Evolutionary conservation across 92 coral and sea anemone genomes (phyloP).

Genomic region (Pocillopora meandrina): DNA sequence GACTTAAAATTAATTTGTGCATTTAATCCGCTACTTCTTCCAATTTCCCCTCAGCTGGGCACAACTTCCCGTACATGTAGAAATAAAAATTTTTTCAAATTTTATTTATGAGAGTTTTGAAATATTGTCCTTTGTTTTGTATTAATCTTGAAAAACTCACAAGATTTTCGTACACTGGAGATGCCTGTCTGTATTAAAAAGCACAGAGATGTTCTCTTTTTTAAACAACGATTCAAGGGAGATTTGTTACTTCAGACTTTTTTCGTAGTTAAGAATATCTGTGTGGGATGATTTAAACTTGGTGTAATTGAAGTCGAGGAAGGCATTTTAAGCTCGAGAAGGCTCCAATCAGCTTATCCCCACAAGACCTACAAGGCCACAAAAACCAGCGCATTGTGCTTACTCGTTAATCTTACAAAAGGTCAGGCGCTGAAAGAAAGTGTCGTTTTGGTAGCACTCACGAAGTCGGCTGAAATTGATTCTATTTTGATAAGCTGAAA

Average conservation of each 20-base stretch:
- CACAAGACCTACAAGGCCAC: too few relatives aligned
- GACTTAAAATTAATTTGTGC: neutral
- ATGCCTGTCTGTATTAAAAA: too few relatives aligned
- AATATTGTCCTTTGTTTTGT: too few relatives aligned
- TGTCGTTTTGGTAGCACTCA: too few relatives aligned
- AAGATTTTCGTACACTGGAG: too few relatives aligned
- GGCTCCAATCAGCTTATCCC: constrained; percentile 26
- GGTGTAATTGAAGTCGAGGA: constrained; percentile 22
- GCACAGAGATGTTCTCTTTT: too few relatives aligned
- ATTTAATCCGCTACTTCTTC: neutral
- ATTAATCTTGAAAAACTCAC: too few relatives aligned
- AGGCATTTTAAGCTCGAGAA: constrained; percentile 10
- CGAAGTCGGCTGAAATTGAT: too few relatives aligned
- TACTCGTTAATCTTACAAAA: neutral
- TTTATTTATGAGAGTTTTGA: too few relatives aligned
- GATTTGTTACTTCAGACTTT: neutral
- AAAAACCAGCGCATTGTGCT: neutral
- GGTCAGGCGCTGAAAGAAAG: neutral
- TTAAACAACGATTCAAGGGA: neutral
- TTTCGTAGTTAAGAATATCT: constrained; percentile 23
- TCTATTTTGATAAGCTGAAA: too few relatives aligned
- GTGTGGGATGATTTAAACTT: neutral
- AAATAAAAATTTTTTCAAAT: too few relatives aligned
- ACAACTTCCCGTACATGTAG: too few relatives aligned
- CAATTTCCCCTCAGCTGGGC: neutral